Percentiles rank a stretch among this genome's conserved stretches.
Conservation (phyloP, 2,888 invertebrate species). For the Amblyteles armatorius region DNA sequence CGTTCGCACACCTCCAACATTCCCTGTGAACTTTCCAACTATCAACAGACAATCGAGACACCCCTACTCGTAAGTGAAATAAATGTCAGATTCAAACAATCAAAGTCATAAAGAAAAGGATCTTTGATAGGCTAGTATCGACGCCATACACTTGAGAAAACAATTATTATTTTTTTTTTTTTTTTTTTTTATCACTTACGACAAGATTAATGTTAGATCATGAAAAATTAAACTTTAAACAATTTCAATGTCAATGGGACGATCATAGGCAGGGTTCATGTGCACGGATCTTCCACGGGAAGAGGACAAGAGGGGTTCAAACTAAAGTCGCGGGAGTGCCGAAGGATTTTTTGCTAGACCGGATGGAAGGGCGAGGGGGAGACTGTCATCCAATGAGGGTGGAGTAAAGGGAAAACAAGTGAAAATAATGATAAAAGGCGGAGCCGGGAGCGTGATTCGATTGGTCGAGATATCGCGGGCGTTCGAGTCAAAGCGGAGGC, state of each 20-base stretch:
- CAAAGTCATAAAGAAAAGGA: conserved; percentile 12
- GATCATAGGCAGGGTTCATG: neutral
- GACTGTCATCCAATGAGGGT: conserved; percentile 85
- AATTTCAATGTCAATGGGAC: no score
- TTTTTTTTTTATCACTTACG: no score
- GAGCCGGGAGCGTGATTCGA: conserved; percentile 84
- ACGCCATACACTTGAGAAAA: no score
- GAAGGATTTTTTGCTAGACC: conserved; percentile 55
- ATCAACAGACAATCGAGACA: neutral
- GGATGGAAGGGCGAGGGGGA: conserved; percentile 75
- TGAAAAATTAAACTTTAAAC: no score
- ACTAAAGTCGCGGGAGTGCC: conserved; percentile 59
- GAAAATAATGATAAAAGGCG: conserved; percentile 85
- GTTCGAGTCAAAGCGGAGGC: conserved; percentile 81
- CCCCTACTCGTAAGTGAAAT: neutral
- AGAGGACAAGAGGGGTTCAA: conserved; percentile 51
- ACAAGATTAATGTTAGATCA: no score
- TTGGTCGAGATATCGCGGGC: conserved; percentile 85
- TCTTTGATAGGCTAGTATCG: no score
- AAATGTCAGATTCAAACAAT: neutral
- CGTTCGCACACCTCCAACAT: conserved; percentile 38
- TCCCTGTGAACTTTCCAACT: conserved; percentile 1
- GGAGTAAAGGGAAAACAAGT: conserved; percentile 84
- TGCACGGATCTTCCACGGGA: conserved; percentile 58
- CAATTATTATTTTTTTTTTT: no score